Percentiles rank a stretch among this genome's conserved stretches.
Evolutionary conservation across 2,888 invertebrate genomes (phyloP).

Genomic region (Cenopis cana): DNA sequence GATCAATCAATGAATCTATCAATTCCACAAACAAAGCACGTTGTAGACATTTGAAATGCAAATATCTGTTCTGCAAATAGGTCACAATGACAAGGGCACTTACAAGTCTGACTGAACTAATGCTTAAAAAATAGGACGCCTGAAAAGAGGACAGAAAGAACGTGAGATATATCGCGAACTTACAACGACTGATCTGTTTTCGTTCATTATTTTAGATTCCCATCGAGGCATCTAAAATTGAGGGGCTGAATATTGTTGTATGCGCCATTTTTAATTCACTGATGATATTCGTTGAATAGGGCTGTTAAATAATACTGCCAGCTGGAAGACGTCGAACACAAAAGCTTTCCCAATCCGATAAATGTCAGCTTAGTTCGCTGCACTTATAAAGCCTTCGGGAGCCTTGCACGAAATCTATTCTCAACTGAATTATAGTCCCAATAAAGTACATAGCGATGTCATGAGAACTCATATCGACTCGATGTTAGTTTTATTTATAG

Average conservation of each 20-base stretch:
- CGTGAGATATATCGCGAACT: too few relatives aligned
- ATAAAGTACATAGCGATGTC: background rate
- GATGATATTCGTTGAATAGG: conserved; percentile 3
- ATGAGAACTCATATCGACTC: conserved; percentile 7
- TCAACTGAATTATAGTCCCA: conserved; percentile 1
- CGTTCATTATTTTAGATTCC: too few relatives aligned
- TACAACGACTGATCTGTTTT: too few relatives aligned
- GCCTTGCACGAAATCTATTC: background rate
- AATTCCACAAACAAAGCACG: background rate
- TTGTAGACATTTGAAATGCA: background rate
- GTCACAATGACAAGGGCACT: background rate
- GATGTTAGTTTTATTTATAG: conserved; percentile 39
- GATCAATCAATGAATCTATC: background rate
- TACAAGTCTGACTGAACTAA: background rate
- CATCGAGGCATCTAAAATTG: too few relatives aligned
- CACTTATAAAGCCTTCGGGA: conserved; percentile 5
- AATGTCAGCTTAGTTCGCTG: conserved; percentile 19
- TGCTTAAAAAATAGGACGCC: background rate
- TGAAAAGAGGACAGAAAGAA: background rate
- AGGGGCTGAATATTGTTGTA: too few relatives aligned
- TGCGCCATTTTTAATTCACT: background rate
- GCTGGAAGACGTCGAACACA: background rate
- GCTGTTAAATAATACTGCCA: background rate
- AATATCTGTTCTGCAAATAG: background rate
- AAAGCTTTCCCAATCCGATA: conserved; percentile 22